A percentile compares a stretch with the other conserved stretches of the same genome.
phyloP scores from a whole-genome alignment of 2,113 vertebrate species.

The Sapajus apella region DNA sequence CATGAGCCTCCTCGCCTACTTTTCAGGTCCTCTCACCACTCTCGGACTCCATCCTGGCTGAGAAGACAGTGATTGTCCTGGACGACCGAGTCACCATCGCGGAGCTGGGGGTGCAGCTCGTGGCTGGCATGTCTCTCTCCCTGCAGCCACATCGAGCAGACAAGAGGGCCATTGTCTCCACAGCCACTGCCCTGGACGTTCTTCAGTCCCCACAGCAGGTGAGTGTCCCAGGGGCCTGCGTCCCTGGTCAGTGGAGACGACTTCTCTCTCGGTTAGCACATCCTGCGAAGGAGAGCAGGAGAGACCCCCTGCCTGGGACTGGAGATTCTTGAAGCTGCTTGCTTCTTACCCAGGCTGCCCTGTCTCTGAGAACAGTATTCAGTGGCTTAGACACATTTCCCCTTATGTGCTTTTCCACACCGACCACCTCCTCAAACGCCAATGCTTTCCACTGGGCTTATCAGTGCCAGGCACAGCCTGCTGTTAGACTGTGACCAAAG shows the following conservation, averaged over 20 bases:
- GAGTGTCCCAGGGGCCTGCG: accelerated
- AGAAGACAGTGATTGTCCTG: constrained; percentile 95
- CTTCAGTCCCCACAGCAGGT: constrained; percentile 93
- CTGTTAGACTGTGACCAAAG: background rate
- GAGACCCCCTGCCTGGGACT: accelerated
- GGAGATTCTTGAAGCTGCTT: background rate
- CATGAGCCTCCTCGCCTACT: background rate
- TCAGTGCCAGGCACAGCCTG: background rate
- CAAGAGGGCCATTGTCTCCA: constrained; percentile 89
- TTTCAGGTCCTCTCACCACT: constrained; percentile 94
- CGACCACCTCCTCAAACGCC: accelerated
- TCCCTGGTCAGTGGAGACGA: accelerated
- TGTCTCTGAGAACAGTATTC: background rate
- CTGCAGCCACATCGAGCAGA: constrained; percentile 88
- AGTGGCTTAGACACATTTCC: accelerated
- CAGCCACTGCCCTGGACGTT: constrained; percentile 89
- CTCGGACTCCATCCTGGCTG: constrained; percentile 97
- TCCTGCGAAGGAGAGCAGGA: background rate
- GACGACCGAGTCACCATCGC: constrained; percentile 95
- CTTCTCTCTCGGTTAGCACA: accelerated
- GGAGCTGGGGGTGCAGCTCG: constrained; percentile 93
- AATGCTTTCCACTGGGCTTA: background rate
- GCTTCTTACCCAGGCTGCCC: background rate
- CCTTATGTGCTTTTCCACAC: accelerated
- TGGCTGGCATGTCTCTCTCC: constrained; percentile 90